phyloP scores from a whole-genome alignment of 2,888 invertebrate species.

The Drosophila nr. perissopoda region DNA sequence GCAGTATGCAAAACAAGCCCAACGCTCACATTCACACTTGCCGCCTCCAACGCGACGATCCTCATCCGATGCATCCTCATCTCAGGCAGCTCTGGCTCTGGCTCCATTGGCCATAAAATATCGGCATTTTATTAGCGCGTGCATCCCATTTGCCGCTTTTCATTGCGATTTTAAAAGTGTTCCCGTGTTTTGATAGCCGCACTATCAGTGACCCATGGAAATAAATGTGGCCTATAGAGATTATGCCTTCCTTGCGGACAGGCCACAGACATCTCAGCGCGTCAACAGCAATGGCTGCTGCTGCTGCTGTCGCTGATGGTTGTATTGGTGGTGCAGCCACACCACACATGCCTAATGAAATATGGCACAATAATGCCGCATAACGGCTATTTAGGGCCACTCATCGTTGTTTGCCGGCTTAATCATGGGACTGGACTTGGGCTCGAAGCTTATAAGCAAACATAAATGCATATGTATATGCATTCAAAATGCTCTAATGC shows the following conservation, averaged over 20 bases:
- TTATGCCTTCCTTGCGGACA: conserved; percentile 69
- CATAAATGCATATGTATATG: background rate
- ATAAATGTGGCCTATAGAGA: conserved; percentile 83
- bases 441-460: background rate
- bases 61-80: conserved; percentile 18
- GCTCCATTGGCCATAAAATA: conserved; percentile 71
- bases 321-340: background rate
- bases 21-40: conserved; percentile 71
- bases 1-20: conserved; percentile 61
- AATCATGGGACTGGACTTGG: conserved; percentile 26
- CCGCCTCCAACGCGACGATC: conserved; percentile 54
- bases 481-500: conserved; percentile 58
- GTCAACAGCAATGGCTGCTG: conserved; percentile 24
- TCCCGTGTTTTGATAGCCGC: conserved; percentile 83
- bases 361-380: conserved; percentile 76
- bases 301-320: background rate
- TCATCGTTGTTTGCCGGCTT: conserved; percentile 50
- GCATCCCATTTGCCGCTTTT: conserved; percentile 81
- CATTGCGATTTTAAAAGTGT: conserved; percentile 83
- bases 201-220: conserved; percentile 83
- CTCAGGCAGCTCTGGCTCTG: conserved; percentile 4
- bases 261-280: conserved; percentile 45
- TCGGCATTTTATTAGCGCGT: conserved; percentile 82
- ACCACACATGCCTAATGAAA: conserved; percentile 67
- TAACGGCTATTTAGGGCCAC: conserved; percentile 79